Evolutionary conservation across 2,113 vertebrate genomes (phyloP).

Genomic region (Callaeas wilsoni): DNA sequence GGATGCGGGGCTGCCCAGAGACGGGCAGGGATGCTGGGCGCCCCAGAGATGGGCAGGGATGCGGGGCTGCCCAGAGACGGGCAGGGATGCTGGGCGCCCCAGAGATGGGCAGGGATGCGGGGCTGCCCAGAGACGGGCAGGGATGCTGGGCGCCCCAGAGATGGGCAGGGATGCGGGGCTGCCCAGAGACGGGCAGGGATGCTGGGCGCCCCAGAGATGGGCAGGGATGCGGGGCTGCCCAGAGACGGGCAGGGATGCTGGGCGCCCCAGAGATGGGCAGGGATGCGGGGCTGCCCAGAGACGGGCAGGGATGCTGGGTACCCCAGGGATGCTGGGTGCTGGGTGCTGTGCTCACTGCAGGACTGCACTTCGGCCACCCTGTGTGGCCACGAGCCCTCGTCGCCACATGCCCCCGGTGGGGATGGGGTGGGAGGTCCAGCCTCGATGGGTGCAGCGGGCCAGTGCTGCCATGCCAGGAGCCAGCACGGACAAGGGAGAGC

Average conservation of each 20-base stretch:
- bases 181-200: background rate
- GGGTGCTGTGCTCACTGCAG: background rate
- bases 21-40: background rate
- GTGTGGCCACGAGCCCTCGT: accelerated
- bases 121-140: too few relatives aligned
- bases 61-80: too few relatives aligned
- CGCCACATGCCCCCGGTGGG: accelerated
- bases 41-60: too few relatives aligned
- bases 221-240: too few relatives aligned
- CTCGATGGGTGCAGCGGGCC: accelerated
- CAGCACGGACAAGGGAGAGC: accelerated
- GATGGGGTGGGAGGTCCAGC: accelerated
- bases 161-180: too few relatives aligned
- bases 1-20: too few relatives aligned
- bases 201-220: accelerated
- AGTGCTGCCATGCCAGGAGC: background rate
- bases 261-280: background rate
- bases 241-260: background rate
- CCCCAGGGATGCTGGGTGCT: background rate
- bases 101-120: background rate
- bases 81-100: background rate
- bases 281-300: too few relatives aligned
- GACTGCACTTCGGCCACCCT: accelerated
- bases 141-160: too few relatives aligned
- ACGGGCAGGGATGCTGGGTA: background rate